Percentiles rank a stretch among this genome's conserved stretches.
phyloP scores from a whole-genome alignment of 2,113 vertebrate species.

The Scatophagus argus region DNA sequence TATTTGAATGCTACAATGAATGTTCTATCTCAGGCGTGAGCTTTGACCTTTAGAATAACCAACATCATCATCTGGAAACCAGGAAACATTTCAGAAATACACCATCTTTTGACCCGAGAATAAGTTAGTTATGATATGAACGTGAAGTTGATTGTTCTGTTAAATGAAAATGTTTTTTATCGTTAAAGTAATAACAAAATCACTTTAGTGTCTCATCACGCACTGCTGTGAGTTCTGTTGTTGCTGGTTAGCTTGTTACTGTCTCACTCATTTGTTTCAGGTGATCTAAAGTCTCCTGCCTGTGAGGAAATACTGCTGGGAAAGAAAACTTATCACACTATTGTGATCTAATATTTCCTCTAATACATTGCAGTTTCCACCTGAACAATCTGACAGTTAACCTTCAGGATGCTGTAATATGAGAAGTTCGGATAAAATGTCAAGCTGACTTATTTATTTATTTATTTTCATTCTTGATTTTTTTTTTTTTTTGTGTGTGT shows the following conservation, averaged over 20 bases:
- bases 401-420: conserved; percentile 27
- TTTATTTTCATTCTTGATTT: not conserved
- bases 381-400: not conserved
- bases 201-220: not conserved
- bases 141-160: not conserved
- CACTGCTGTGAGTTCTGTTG: not conserved
- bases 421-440: conserved; percentile 9
- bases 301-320: not conserved
- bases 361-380: not conserved
- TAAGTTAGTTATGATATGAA: too few species aligned
- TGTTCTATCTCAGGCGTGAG: not conserved
- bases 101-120: not conserved
- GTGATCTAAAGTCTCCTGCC: not conserved
- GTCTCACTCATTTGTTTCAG: not conserved
- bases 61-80: conserved; percentile 11
- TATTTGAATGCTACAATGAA: not conserved
- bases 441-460: not conserved
- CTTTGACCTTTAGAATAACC: conserved; percentile 26
- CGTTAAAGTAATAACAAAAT: not conserved
- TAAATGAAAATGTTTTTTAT: not conserved
- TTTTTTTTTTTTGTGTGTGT: too few species aligned
- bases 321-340: conserved; percentile 28
- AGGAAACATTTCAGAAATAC: conserved; percentile 2
- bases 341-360: conserved; percentile 22
- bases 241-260: not conserved